phyloP scores from a whole-genome alignment of 2,888 invertebrate genomes.

The Hypomecis atomaria region DNA sequence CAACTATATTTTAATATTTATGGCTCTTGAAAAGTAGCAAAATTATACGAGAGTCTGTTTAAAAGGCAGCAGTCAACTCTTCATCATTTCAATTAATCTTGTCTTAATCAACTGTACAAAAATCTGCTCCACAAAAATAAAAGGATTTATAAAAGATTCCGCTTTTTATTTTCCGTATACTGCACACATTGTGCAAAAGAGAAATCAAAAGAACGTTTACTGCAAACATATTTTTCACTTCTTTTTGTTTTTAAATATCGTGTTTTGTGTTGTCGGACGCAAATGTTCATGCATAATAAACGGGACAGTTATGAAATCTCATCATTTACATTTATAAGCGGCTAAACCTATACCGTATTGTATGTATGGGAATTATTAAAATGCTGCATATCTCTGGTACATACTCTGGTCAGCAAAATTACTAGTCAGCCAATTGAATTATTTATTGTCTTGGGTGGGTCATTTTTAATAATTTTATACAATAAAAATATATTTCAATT shows the following conservation, averaged over 20 bases:
- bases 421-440: no score
- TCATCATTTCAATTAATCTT: no score
- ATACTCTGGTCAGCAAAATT: no score
- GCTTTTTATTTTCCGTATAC: background rate
- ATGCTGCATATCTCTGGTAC: no score
- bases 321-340: slow-evolving; percentile 23
- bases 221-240: slow-evolving; percentile 3
- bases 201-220: slow-evolving; percentile 15
- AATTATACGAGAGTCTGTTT: no score
- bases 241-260: slow-evolving; percentile 12
- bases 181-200: background rate
- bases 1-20: no score
- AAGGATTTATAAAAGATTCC: background rate
- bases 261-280: slow-evolving; percentile 14
- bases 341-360: slow-evolving; percentile 25
- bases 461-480: no score
- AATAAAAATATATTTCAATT: no score
- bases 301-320: slow-evolving; percentile 23
- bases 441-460: no score
- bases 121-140: background rate
- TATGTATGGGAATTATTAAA: background rate
- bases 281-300: slow-evolving; percentile 27
- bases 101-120: no score
- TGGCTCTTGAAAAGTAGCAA: no score
- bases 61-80: no score